These are phyloP conservation scores for Asbolus verrucosus DNA, from an alignment of 1,140 invertebrate species.

Conservation along the genomic window DNA sequence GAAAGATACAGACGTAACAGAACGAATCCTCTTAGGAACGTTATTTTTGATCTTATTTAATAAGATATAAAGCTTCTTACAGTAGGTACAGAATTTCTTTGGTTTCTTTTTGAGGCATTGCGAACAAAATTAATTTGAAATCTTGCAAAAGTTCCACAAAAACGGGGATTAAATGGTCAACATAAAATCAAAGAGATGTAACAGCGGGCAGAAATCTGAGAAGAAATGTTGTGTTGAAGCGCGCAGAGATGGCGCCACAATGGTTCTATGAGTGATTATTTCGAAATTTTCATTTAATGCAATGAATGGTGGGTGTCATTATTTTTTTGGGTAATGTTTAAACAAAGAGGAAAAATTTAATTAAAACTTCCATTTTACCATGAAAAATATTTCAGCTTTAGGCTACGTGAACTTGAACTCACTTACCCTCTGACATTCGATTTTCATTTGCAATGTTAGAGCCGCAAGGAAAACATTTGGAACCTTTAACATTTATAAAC, in stretches of 20 bases:
- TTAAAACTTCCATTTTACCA: not conserved
- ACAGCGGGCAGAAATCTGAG: too few species aligned
- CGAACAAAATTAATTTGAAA: slow-evolving; percentile 7
- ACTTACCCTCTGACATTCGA: slow-evolving; percentile 20
- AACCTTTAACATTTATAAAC: not conserved
- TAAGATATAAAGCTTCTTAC: not conserved
- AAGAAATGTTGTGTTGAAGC: too few species aligned
- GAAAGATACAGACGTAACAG: not conserved
- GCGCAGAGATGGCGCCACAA: not conserved
- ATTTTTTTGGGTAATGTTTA: too few species aligned
- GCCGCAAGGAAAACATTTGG: not conserved
- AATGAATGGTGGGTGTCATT: not conserved
- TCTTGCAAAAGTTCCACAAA: not conserved
- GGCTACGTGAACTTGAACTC: slow-evolving; percentile 18
- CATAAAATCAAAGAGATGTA: too few species aligned
- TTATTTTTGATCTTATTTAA: not conserved
- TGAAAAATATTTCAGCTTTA: not conserved
- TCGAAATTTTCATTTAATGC: not conserved
- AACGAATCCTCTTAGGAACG: not conserved
- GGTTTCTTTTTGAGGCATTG: not conserved
- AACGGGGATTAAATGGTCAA: not conserved
- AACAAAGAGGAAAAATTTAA: too few species aligned
- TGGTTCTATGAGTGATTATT: not conserved
- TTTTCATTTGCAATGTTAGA: not conserved
- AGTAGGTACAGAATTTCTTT: not conserved